A percentile compares a stretch with the other conserved stretches of the same genome.
Evolutionary conservation across 37 sponge, comb jelly and placozoan species (phyloP).

Genomic region (Bolinopsis microptera): DNA sequence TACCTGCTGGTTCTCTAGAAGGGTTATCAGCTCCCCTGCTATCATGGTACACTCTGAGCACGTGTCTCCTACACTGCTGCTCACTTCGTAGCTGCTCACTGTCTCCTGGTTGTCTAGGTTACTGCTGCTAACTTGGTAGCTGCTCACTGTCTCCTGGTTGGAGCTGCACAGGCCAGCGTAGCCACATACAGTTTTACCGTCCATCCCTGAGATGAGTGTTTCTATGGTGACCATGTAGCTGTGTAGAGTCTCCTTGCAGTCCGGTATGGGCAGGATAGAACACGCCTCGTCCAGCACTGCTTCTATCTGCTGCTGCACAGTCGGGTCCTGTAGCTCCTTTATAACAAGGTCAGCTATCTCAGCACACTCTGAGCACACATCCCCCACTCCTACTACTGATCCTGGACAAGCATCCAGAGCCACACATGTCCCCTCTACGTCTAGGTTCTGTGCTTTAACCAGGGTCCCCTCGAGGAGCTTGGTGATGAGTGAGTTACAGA

Average conservation of each 20-base stretch:
- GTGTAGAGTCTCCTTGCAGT: conserved; percentile 55
- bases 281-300: not conserved
- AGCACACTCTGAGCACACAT: not conserved
- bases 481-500: not conserved
- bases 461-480: not conserved
- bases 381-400: not conserved
- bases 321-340: not conserved
- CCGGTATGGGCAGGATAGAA: conserved; percentile 45
- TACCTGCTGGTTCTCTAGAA: not conserved
- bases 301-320: not conserved
- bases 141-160: not conserved
- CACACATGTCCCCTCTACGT: not conserved
- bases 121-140: not conserved
- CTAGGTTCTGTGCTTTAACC: not conserved
- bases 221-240: not conserved
- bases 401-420: not conserved
- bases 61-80: not conserved
- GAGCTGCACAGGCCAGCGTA: not conserved
- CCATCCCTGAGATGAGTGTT: not conserved
- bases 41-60: conserved; percentile 27
- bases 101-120: too few relatives aligned
- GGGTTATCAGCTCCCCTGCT: not conserved
- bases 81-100: not conserved
- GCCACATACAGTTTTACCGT: conserved; percentile 36
- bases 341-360: not conserved